Evolutionary conservation across 1,140 invertebrate species (phyloP).

Genomic region (Druon quercuslanigerum): DNA sequence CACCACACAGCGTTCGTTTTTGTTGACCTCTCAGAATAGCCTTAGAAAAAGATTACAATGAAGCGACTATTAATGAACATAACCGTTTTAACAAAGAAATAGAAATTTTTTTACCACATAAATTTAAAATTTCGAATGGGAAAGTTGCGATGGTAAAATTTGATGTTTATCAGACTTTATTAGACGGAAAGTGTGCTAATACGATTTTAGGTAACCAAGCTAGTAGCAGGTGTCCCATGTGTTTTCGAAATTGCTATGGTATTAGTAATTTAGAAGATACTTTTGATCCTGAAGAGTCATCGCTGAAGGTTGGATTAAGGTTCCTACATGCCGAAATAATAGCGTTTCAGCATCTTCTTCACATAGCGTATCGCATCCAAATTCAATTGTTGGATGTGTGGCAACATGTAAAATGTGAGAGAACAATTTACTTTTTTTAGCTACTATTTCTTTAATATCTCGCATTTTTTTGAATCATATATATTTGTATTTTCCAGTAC

Average conservation of each 20-base stretch:
- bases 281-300: too few species aligned
- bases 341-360: too few species aligned
- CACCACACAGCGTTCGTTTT: conserved; percentile 20
- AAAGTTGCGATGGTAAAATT: background rate
- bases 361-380: conserved; percentile 22
- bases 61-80: background rate
- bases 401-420: conserved; percentile 18
- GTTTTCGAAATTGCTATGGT: background rate
- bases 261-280: too few species aligned
- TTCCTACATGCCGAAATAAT: conserved; percentile 30
- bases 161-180: background rate
- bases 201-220: background rate
- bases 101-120: background rate
- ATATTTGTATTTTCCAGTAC: background rate
- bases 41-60: background rate
- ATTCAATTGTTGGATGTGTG: conserved; percentile 8
- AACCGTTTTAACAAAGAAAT: background rate
- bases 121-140: background rate
- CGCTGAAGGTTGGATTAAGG: background rate
- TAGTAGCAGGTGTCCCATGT: conserved; percentile 25
- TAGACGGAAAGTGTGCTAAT: background rate
- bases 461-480: too few species aligned
- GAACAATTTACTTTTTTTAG: background rate
- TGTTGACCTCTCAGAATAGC: conserved; percentile 17
- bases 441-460: too few species aligned